A percentile compares a stretch with the other conserved stretches of the same genome.
phyloP scores from a whole-genome alignment of 2,888 invertebrate genomes.

The Tipula confusa region DNA sequence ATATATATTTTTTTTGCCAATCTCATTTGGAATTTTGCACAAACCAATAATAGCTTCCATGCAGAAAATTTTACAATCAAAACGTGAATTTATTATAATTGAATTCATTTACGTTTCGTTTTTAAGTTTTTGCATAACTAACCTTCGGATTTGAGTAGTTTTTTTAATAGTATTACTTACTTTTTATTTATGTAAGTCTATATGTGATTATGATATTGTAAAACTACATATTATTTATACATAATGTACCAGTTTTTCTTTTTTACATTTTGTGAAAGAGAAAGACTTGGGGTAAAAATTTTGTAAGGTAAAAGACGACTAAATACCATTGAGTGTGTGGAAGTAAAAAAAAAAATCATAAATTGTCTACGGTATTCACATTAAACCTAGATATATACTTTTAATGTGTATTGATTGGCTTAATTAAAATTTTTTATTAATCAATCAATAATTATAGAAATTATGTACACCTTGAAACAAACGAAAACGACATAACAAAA shows the following conservation, averaged over 20 bases:
- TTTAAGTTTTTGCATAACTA: not conserved
- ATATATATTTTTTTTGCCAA: not conserved
- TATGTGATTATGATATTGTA: no score
- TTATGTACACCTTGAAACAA: not conserved
- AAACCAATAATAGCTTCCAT: not conserved
- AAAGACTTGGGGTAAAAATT: not conserved
- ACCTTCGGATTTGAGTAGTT: not conserved
- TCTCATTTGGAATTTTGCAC: not conserved
- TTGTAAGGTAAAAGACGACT: not conserved
- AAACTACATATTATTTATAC: no score
- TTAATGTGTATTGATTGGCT: not conserved
- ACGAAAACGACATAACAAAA: not conserved
- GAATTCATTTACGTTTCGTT: not conserved
- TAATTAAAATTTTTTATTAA: not conserved
- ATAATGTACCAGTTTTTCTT: not conserved
- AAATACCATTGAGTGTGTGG: not conserved
- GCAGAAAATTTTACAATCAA: constrained; percentile 14
- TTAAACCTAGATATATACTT: no score
- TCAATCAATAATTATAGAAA: not conserved
- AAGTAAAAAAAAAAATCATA: not conserved
- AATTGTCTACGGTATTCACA: not conserved
- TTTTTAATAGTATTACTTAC: not conserved
- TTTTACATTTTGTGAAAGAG: not conserved
- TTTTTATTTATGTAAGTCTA: not conserved
- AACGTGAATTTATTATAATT: not conserved